A percentile compares a stretch with the other conserved stretches of the same genome.
Conservation (phyloP, 2,113 vertebrate genomes). For the Cnemophilus loriae region DNA sequence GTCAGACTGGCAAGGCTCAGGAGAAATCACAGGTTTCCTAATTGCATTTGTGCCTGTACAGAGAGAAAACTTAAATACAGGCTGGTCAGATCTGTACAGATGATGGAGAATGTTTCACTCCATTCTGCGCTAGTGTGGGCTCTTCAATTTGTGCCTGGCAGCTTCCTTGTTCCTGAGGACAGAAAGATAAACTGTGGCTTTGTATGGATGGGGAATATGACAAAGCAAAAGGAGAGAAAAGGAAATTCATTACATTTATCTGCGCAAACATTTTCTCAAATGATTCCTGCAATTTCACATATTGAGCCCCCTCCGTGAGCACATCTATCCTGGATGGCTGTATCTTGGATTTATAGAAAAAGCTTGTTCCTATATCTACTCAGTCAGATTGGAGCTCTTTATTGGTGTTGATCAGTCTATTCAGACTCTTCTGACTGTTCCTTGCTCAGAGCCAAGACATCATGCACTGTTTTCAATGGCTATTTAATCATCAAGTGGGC, state of each 20-base stretch:
- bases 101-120: not conserved
- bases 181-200: conserved; percentile 12
- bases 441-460: not conserved
- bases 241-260: not conserved
- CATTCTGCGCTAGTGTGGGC: not conserved
- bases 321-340: not conserved
- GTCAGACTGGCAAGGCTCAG: conserved; percentile 50
- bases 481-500: not conserved
- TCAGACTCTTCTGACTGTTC: not conserved
- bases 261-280: not conserved
- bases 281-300: not conserved
- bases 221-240: not conserved
- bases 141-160: conserved; percentile 18
- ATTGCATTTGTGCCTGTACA: conserved; percentile 42
- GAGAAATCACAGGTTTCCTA: conserved; percentile 63
- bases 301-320: not conserved
- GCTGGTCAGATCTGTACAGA: not conserved
- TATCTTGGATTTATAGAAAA: not conserved
- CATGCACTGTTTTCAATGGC: not conserved
- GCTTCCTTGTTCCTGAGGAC: not conserved
- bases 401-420: not conserved
- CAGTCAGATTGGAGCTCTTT: not conserved
- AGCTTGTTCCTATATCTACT: not conserved
- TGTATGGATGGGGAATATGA: not conserved
- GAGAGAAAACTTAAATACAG: conserved; percentile 25